phyloP scores from a whole-genome alignment of 2,888 invertebrate species.

The Lasius fuliginosus region DNA sequence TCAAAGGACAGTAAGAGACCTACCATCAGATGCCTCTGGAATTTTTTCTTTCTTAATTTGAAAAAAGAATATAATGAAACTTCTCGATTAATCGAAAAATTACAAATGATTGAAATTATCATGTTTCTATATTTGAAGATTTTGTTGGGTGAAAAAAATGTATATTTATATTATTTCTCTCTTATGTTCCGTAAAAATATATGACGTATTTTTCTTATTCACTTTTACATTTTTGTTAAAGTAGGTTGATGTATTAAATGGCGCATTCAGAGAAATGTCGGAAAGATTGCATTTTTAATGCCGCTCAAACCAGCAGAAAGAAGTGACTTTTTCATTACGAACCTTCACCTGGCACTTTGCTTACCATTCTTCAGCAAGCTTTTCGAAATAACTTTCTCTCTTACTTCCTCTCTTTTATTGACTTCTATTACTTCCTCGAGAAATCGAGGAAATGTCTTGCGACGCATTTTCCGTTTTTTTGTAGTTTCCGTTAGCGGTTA shows the following conservation, averaged over 20 bases:
- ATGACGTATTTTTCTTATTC: neutral
- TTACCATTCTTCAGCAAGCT: conserved; percentile 42
- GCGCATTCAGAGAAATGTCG: neutral
- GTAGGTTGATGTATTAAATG: neutral
- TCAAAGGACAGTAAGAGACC: conserved; percentile 53
- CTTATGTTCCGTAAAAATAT: neutral
- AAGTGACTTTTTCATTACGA: conserved; percentile 7
- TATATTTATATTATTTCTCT: conserved; percentile 45
- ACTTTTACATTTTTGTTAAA: neutral
- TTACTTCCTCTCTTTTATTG: conserved; percentile 55
- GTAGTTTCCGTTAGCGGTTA: conserved; percentile 39
- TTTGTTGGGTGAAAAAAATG: neutral
- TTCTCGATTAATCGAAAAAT: neutral
- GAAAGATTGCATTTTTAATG: conserved; percentile 25
- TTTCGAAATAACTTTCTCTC: conserved; percentile 47
- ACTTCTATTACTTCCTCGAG: conserved; percentile 51
- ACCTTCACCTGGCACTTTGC: conserved; percentile 26
- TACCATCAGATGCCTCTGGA: conserved; percentile 46
- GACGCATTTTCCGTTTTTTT: conserved; percentile 47
- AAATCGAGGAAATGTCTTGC: conserved; percentile 58
- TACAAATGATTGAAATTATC: neutral
- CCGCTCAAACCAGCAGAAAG: neutral
- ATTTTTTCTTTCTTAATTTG: conserved; percentile 55
- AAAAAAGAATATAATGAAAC: conserved; percentile 43
- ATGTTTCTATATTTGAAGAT: neutral